These are phyloP conservation scores for Agrochola litura DNA, from an alignment of 2,888 invertebrate species.

Conservation along the genomic window DNA sequence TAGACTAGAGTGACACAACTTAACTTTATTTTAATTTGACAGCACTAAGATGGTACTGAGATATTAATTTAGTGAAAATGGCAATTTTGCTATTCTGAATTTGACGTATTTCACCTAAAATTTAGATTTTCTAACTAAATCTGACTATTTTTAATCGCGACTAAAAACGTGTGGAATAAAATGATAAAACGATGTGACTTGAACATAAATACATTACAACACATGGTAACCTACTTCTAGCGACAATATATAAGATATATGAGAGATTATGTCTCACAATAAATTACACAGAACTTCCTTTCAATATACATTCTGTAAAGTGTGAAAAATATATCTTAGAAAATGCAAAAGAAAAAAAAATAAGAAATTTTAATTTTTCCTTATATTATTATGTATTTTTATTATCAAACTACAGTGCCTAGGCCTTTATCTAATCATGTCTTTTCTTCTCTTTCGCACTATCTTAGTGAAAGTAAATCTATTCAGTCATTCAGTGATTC, in stretches of 20 bases:
- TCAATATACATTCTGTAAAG: conserved; percentile 60
- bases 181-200: conserved; percentile 78
- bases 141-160: no score
- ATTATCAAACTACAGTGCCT: conserved; percentile 51
- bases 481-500: conserved; percentile 54
- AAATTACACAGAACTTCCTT: conserved; percentile 65
- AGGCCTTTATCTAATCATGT: conserved; percentile 54
- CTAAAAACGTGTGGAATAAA: no score
- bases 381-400: conserved; percentile 45
- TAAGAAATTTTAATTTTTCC: neutral
- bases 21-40: no score
- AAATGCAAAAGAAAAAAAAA: conserved; percentile 18
- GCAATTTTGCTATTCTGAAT: no score
- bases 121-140: no score
- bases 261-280: conserved; percentile 64
- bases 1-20: no score
- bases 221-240: conserved; percentile 70
- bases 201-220: conserved; percentile 67
- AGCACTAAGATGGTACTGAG: no score
- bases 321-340: conserved; percentile 50
- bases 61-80: no score
- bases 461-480: conserved; percentile 53
- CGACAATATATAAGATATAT: conserved; percentile 62
- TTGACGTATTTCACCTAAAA: no score
- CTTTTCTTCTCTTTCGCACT: conserved; percentile 57